A percentile compares a stretch with the other conserved stretches of the same genome.
These are phyloP conservation scores for Drosophila bocki DNA, from an alignment of 1,140 invertebrate genomes.

Conservation along the genomic window DNA sequence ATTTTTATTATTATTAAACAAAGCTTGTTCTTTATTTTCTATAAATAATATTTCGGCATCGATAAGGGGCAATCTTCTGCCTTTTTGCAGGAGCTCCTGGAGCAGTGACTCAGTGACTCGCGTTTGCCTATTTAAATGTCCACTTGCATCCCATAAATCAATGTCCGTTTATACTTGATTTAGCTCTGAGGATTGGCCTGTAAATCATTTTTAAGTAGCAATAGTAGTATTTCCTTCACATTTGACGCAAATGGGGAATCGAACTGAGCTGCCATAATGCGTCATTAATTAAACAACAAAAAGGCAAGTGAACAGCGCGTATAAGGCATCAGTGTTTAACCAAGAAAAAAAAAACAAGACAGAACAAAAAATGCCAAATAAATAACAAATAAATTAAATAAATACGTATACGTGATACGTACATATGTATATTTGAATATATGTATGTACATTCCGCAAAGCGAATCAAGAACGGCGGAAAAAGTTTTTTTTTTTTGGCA, in stretches of 20 bases:
- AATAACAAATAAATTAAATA: slow-evolving; percentile 82
- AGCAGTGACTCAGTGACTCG: background rate
- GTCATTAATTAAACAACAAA: slow-evolving; percentile 75
- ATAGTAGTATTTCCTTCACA: slow-evolving; percentile 32
- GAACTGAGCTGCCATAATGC: slow-evolving; percentile 60
- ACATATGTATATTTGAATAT: background rate
- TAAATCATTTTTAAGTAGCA: slow-evolving; percentile 44
- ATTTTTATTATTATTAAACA: background rate
- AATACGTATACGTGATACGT: slow-evolving; percentile 45
- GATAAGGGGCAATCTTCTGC: background rate
- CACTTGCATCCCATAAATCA: slow-evolving; percentile 22
- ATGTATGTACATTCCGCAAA: slow-evolving; percentile 4
- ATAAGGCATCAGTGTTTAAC: slow-evolving; percentile 53
- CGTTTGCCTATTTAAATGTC: background rate
- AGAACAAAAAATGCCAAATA: slow-evolving; percentile 65
- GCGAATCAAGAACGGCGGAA: slow-evolving; percentile 24
- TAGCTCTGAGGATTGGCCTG: background rate
- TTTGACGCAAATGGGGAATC: slow-evolving; percentile 63
- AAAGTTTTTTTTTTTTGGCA: slow-evolving; percentile 68
- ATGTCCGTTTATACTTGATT: slow-evolving; percentile 8
- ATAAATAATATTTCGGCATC: background rate
- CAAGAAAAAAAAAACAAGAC: slow-evolving; percentile 17
- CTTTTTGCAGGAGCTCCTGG: background rate
- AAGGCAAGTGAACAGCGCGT: slow-evolving; percentile 41
- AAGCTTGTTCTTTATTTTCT: background rate